phyloP scores from a whole-genome alignment of 2,888 invertebrate species.

The Crepidodera aurea region DNA sequence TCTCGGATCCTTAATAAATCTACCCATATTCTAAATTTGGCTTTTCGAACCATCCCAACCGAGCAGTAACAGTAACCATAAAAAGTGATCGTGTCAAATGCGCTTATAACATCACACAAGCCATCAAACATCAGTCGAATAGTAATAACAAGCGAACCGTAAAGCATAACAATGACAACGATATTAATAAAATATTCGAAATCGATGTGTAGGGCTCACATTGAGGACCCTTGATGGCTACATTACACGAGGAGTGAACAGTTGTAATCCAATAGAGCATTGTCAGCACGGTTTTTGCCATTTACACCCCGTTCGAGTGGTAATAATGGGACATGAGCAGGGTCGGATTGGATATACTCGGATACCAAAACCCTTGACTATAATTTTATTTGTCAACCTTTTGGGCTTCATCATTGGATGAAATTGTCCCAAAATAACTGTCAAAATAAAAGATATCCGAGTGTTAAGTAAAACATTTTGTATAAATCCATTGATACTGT shows the following conservation, averaged over 20 bases:
- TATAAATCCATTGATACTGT: no score
- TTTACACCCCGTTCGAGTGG: conserved; percentile 6
- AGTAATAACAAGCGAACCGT: background rate
- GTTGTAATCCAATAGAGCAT: conserved; percentile 14
- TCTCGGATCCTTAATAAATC: no score
- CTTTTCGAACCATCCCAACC: no score
- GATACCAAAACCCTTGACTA: no score
- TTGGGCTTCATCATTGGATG: no score
- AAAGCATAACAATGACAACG: background rate
- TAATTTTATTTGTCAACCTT: no score
- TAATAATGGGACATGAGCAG: background rate
- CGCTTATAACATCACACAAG: background rate
- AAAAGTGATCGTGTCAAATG: background rate
- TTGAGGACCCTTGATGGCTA: conserved; percentile 21
- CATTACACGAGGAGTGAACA: conserved; percentile 22
- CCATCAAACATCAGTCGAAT: background rate
- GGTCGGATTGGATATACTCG: no score
- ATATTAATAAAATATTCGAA: conserved; percentile 11
- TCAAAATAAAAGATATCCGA: no score
- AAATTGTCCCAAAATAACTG: no score
- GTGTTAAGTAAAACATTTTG: no score
- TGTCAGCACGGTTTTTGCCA: conserved; percentile 22
- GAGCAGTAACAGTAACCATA: no score
- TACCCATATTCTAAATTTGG: no score
- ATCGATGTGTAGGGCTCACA: conserved; percentile 14